A percentile compares a stretch with the other conserved stretches of the same genome.
Conservation (phyloP, 1,140 invertebrate genomes). For the Ceratosolen solmsi region DNA sequence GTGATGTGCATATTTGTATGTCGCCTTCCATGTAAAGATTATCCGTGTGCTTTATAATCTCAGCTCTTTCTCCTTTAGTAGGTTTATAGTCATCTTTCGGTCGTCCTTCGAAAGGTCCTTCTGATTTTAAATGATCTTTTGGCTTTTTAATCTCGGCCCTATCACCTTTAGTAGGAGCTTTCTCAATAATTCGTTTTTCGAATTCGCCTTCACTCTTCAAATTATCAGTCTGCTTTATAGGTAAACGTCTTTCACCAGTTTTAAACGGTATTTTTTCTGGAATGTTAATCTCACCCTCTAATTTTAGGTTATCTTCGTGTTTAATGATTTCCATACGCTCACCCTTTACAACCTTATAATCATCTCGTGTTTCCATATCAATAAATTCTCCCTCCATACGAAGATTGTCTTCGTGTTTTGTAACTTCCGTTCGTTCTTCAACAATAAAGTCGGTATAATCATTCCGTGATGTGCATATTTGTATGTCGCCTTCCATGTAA, state of each 20-base stretch:
- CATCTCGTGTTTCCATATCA: too few relatives aligned
- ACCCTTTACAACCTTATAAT: slow-evolving; percentile 66
- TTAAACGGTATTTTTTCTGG: slow-evolving; percentile 64
- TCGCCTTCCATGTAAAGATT: slow-evolving; percentile 81
- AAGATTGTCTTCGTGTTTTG: too few relatives aligned
- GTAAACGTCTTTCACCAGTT: slow-evolving; percentile 67
- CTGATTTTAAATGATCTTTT: slow-evolving; percentile 74
- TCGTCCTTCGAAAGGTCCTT: slow-evolving; percentile 74
- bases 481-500: too few relatives aligned
- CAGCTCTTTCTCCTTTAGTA: slow-evolving; percentile 75
- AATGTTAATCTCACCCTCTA: slow-evolving; percentile 79
- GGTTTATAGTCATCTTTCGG: slow-evolving; percentile 74
- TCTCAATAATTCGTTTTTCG: slow-evolving; percentile 71
- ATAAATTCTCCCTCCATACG: too few relatives aligned
- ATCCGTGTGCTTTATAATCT: slow-evolving; percentile 76
- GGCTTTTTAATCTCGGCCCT: slow-evolving; percentile 67
- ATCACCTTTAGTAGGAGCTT: slow-evolving; percentile 72
- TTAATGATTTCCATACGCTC: slow-evolving; percentile 65
- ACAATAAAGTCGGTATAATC: too few relatives aligned
- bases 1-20: slow-evolving; percentile 60
- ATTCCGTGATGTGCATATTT: too few relatives aligned
- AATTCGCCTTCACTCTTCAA: slow-evolving; percentile 59
- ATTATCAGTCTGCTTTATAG: slow-evolving; percentile 73
- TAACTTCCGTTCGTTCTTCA: too few relatives aligned
- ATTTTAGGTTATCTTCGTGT: slow-evolving; percentile 75